Percentiles rank a stretch among this genome's conserved stretches.
phyloP scores from a whole-genome alignment of 2,888 invertebrate species.

The Eucera pruinosa region DNA sequence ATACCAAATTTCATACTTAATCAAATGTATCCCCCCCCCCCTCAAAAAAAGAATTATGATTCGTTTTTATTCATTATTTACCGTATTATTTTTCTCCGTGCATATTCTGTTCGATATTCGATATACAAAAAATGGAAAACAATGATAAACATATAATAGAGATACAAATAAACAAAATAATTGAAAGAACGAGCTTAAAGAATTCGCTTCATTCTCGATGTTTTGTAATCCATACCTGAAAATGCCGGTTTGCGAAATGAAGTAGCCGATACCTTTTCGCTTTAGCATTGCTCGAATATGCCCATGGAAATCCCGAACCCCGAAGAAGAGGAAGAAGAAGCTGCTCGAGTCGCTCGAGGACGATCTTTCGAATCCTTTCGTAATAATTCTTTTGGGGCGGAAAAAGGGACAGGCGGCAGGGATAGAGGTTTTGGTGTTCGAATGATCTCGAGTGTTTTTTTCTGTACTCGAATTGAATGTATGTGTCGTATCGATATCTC shows the following conservation, averaged over 20 bases:
- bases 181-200: conserved; percentile 37
- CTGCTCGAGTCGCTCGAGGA: conserved; percentile 67
- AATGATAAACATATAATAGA: conserved; percentile 48
- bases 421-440: conserved; percentile 60
- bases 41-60: not conserved
- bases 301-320: conserved; percentile 76
- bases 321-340: conserved; percentile 76
- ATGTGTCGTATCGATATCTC: conserved; percentile 78
- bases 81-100: conserved; percentile 59
- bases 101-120: conserved; percentile 18
- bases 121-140: conserved; percentile 43
- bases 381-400: conserved; percentile 22
- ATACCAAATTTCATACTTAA: too few species aligned
- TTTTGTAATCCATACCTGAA: conserved; percentile 79
- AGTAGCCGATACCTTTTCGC: conserved; percentile 73
- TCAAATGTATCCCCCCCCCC: too few species aligned
- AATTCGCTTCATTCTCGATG: conserved; percentile 38
- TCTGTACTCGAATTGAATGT: conserved; percentile 76
- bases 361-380: conserved; percentile 58
- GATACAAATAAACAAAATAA: conserved; percentile 29
- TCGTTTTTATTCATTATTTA: not conserved
- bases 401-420: not conserved
- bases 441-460: conserved; percentile 73
- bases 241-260: conserved; percentile 75
- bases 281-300: conserved; percentile 72